Conservation (phyloP, 2,888 invertebrate species). For the Caradrina clavipalpis region DNA sequence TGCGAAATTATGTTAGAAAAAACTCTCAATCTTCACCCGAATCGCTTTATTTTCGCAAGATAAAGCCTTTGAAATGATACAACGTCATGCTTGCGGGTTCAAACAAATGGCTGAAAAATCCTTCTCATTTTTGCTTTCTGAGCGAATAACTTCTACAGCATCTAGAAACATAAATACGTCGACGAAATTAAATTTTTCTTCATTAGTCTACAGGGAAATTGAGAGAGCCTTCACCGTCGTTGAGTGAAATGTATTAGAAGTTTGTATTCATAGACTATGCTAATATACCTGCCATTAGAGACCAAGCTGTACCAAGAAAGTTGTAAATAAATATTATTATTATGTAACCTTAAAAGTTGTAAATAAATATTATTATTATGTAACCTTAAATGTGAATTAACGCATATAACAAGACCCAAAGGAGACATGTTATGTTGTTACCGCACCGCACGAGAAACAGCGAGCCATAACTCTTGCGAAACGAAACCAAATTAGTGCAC, state of each 20-base stretch:
- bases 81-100: constrained; percentile 64
- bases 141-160: constrained; percentile 34
- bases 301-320: constrained; percentile 1
- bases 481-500: constrained; percentile 44
- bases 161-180: constrained; percentile 46
- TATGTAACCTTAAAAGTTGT: constrained; percentile 3
- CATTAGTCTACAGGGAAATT: constrained; percentile 52
- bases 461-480: constrained; percentile 32
- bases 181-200: constrained; percentile 49
- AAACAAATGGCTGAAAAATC: constrained; percentile 58
- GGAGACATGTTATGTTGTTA: constrained; percentile 2
- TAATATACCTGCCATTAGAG: constrained; percentile 46
- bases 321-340: constrained; percentile 15
- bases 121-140: constrained; percentile 42
- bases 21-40: constrained; percentile 21
- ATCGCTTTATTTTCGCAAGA: constrained; percentile 48
- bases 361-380: constrained; percentile 12
- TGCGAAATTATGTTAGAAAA: constrained; percentile 23
- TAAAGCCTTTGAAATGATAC: constrained; percentile 65
- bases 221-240: constrained; percentile 29
- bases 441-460: constrained; percentile 21
- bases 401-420: constrained; percentile 7
- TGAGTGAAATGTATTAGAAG: constrained; percentile 50
- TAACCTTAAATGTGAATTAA: constrained; percentile 4
- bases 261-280: constrained; percentile 57